A percentile compares a stretch with the other conserved stretches of the same genome.
Evolutionary conservation across 2,888 invertebrate genomes (phyloP).

Genomic region (Liposcelis brunnea): DNA sequence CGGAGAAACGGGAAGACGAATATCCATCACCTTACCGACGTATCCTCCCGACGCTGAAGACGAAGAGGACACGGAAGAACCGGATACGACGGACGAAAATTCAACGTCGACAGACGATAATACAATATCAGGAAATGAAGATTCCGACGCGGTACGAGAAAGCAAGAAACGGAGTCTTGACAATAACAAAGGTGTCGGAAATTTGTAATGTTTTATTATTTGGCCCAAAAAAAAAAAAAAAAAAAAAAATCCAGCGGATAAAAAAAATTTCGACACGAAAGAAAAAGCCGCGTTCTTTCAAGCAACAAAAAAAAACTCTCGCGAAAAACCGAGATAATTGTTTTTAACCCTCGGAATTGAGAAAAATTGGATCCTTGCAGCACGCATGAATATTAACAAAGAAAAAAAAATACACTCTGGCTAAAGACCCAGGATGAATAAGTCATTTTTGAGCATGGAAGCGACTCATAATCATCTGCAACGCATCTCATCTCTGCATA

Average conservation of each 20-base stretch:
- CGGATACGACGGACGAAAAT: slow-evolving; percentile 13
- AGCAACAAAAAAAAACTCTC: slow-evolving; percentile 2
- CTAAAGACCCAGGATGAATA: slow-evolving; percentile 15
- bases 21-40: slow-evolving; percentile 46
- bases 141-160: slow-evolving; percentile 6
- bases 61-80: slow-evolving; percentile 33
- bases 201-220: slow-evolving; percentile 3
- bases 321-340: no score
- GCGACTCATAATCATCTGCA: no score
- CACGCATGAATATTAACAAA: no score
- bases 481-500: no score
- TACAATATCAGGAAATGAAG: slow-evolving; percentile 15
- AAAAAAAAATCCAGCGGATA: background rate
- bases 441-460: slow-evolving; percentile 1
- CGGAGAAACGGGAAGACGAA: slow-evolving; percentile 27
- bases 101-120: slow-evolving; percentile 16
- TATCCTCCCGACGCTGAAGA: slow-evolving; percentile 49
- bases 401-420: no score
- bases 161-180: slow-evolving; percentile 1
- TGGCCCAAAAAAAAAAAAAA: background rate
- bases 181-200: slow-evolving; percentile 10
- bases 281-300: background rate
- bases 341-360: no score
- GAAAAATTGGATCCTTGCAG: no score
- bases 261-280: slow-evolving; percentile 6